Percentiles rank a stretch among this genome's conserved stretches.
phyloP scores from a whole-genome alignment of 2,797 vertebrate species.

The Darevskia mixta region DNA sequence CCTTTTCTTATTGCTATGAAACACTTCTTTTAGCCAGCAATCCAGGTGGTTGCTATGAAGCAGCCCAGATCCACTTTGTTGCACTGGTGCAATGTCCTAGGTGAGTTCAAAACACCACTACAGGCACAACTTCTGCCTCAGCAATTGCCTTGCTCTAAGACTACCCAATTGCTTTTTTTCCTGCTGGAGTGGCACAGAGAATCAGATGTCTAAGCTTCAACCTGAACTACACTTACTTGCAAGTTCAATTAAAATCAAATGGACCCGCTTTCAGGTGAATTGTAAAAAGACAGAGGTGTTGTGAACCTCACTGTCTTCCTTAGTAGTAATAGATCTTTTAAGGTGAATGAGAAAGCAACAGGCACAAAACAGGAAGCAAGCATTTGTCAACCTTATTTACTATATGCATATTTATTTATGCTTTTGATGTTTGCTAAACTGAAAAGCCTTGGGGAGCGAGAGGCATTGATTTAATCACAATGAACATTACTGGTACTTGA shows the following conservation, averaged over 20 bases:
- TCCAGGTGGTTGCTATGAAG: not conserved
- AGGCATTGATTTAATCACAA: not conserved
- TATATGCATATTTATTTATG: constrained; percentile 4
- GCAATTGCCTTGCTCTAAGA: not conserved
- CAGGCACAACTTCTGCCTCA: not conserved
- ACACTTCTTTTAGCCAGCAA: not conserved
- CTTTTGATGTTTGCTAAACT: constrained; percentile 15
- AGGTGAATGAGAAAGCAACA: not conserved
- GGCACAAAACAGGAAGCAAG: not conserved
- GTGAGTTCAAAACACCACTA: not conserved
- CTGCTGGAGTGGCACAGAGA: not conserved
- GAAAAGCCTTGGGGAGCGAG: not conserved
- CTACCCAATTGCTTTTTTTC: not conserved
- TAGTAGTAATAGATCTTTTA: not conserved
- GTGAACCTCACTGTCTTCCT: not conserved
- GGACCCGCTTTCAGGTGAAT: not conserved
- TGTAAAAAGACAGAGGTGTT: not conserved
- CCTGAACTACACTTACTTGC: not conserved
- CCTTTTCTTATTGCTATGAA: not conserved
- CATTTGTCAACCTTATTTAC: too few species aligned
- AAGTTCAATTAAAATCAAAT: not conserved
- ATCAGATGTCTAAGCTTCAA: not conserved
- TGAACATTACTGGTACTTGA: not conserved
- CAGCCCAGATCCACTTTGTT: not conserved
- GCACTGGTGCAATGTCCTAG: not conserved